Evolutionary conservation across 2,888 invertebrate species (phyloP), one percentile per base, ranked within the genome.

Genomic region (Cheilosia impressa): DNA sequence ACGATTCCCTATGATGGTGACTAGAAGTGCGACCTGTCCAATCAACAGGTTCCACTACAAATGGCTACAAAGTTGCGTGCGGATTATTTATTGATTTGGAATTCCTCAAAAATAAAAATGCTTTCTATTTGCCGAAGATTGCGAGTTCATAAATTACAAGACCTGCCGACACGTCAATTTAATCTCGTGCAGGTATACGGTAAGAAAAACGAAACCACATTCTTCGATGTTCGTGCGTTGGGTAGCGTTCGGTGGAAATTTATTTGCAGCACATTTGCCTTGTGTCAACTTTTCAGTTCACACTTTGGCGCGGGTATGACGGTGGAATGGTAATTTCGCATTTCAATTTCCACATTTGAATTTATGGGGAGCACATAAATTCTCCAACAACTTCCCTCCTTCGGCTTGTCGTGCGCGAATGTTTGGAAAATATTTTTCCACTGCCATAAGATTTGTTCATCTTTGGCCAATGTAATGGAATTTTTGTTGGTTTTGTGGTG

Each of bases 231-330:
- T 50, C 34, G 47, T 24, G 31, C 31, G 27, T 34, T 31, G 9
- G 34, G 9, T 9, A 19, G 53, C 45, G 50, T 58, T 75, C 47
- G 43, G 24, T 47, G 43, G 43, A 10, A 81, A 69, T 71, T 63
- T 76, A 81, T 81, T 76, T 71, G 76, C 71, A 71, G 71, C 65
- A 65, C 77, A 77, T 76, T 77, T 82, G 58, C 58, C 15, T 45
- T 71, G 52, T 55, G 58, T 76, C 80, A 80, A 84, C 58, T 76
- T 85, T 80, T 76, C 84, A 71, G 66, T 85, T 85, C 76, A 60
- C 75, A 84, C 80, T 76, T 80, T 60, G 71, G 58, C 75, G 47
- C 75, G 47, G 50, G 31, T 34, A 34, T 34, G 60, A 60, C 31
- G 53, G 73, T 55, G 60, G 57, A 24, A 63, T 53, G 71, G 76